Conservation (phyloP, 2,888 invertebrate genomes). For the Pteria penguin region DNA sequence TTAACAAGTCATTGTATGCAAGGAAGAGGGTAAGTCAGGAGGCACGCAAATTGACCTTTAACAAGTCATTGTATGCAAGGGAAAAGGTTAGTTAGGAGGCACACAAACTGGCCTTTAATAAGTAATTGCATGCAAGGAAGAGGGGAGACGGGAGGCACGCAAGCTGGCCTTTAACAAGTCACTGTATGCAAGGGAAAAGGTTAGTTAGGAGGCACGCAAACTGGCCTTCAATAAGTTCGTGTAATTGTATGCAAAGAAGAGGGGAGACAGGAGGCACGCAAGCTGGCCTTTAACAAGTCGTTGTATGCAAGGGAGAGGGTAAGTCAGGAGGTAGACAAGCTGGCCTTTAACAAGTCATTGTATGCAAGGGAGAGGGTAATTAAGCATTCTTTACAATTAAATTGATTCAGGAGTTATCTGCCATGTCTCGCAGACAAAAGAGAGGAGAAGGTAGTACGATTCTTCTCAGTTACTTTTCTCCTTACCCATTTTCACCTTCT, state of each 20-base stretch:
- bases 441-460: too few relatives aligned
- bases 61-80: slow-evolving; percentile 66
- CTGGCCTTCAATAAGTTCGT: slow-evolving; percentile 72
- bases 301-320: slow-evolving; percentile 68
- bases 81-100: too few relatives aligned
- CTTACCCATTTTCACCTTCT: too few relatives aligned
- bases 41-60: slow-evolving; percentile 67
- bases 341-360: slow-evolving; percentile 70
- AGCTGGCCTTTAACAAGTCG: slow-evolving; percentile 70
- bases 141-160: slow-evolving; percentile 57
- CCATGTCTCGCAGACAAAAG: too few relatives aligned
- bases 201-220: slow-evolving; percentile 60
- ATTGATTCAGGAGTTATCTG: too few relatives aligned
- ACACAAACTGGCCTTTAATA: too few relatives aligned
- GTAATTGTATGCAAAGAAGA: slow-evolving; percentile 63
- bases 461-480: too few relatives aligned
- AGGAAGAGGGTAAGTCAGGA: slow-evolving; percentile 26
- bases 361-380: slow-evolving; percentile 68
- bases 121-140: too few relatives aligned
- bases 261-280: slow-evolving; percentile 62
- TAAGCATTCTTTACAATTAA: too few relatives aligned
- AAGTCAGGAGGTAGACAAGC: slow-evolving; percentile 56
- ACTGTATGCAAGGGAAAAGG: slow-evolving; percentile 65
- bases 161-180: slow-evolving; percentile 71
- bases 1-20: not conserved